Evolutionary conservation across 2,113 vertebrate species (phyloP).

Genomic region (Lepus europaeus): DNA sequence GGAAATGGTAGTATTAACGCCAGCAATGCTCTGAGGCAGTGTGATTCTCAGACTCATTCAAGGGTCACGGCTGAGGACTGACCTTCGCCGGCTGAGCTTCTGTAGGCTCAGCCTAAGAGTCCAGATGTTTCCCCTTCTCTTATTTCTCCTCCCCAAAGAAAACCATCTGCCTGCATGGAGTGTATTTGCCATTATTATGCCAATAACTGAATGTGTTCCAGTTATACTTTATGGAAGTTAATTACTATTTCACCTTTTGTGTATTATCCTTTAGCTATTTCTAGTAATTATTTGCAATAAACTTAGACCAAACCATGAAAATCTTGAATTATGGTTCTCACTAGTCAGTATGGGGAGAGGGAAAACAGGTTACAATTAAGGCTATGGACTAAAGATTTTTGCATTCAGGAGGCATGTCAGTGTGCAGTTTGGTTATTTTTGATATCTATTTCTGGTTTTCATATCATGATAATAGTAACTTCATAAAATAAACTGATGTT

Average conservation of each 20-base stretch:
- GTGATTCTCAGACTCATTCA: not conserved
- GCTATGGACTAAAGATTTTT: not conserved
- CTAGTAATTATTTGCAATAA: conserved; percentile 23
- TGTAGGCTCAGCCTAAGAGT: not conserved
- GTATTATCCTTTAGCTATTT: not conserved
- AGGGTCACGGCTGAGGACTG: not conserved
- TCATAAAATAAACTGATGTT: not conserved
- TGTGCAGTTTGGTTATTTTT: not conserved
- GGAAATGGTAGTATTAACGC: not conserved
- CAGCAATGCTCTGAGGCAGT: not conserved
- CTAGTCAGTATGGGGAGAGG: not conserved
- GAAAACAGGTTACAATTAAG: not conserved
- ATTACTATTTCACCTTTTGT: not conserved
- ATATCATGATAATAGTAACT: not conserved
- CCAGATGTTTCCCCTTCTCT: not conserved
- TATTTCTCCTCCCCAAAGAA: not conserved
- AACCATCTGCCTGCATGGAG: not conserved
- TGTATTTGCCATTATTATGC: not conserved
- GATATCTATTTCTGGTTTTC: not conserved
- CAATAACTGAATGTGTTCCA: not conserved
- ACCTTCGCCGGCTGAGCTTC: not conserved
- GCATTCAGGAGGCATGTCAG: not conserved
- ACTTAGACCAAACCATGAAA: not conserved
- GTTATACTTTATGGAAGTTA: not conserved
- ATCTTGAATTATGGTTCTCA: not conserved